Base-by-base conservation (phyloP, 2,797 vertebrate genomes). In the Hippocampus kuda region DNA sequence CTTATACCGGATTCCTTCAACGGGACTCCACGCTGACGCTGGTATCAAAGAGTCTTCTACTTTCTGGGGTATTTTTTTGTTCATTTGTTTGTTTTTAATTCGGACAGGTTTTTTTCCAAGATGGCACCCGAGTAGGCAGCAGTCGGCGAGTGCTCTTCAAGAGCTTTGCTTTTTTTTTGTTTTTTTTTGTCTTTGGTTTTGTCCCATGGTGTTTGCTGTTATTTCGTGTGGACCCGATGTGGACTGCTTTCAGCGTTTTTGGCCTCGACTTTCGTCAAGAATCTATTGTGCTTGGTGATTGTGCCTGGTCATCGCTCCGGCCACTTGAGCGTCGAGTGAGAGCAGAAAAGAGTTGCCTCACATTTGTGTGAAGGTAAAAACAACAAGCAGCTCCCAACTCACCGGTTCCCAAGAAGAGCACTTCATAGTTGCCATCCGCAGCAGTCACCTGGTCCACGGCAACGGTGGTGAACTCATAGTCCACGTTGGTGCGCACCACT, bases 381-480 rank as follows among this genome's bases (percentile, higher is more conserved):
- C 48, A 68, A 44, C 1, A 57, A 68, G 34, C 71, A 60, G 18
- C 10, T n/a, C 53, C 53, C 53, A 38, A 79, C 92, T 88, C 72
- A 99, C 97, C 97, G 78, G 97, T 99, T 84, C 97, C 97, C 82
- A 99, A 89, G 90, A 99, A 99, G 82, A 99, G 95, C 83, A 99
- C 96, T 89, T 99, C 96, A 81, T 99, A 99, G 90, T 94, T 96
- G 81, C 97, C 97, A 0, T 99, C 97, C 1, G 97, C 94, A 20
- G 97, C 97, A 0, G 96, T 92, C 90, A 99, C 97, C 88, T 98
- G 97, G 90, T 99, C 97, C 77, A 99, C 96, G 0, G 96, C 91
- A 53, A 99, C 92, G 46, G 94, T 96, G 86, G 97, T 99, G 88
- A 99, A 97, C 83, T 95, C 94, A 75, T 99, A 99, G 87, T 95